Percentiles rank a stretch among this genome's conserved stretches.
phyloP scores from a whole-genome alignment of 2,888 invertebrate genomes.

The Leucozona laternaria region DNA sequence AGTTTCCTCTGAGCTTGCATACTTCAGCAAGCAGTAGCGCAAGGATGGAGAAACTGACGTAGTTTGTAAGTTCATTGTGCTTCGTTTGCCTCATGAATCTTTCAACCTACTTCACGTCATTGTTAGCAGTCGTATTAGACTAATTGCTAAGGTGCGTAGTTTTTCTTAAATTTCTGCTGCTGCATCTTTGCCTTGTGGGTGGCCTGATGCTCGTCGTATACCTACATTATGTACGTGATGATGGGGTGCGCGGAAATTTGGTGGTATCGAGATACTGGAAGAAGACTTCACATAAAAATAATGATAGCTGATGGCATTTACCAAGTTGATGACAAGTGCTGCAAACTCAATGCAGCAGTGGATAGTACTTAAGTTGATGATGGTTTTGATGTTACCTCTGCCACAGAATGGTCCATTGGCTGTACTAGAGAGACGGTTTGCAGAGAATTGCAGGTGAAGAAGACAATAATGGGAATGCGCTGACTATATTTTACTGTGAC shows the following conservation, averaged over 20 bases:
- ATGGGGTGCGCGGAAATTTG: background rate
- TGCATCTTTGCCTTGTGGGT: constrained; percentile 53
- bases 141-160: constrained; percentile 72
- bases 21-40: background rate
- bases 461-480: constrained; percentile 42
- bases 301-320: constrained; percentile 57
- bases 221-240: background rate
- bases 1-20: background rate
- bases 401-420: constrained; percentile 23
- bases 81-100: constrained; percentile 66
- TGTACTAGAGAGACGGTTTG: background rate
- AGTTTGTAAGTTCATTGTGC: constrained; percentile 18
- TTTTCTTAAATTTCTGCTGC: constrained; percentile 27
- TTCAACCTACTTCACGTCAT: constrained; percentile 71
- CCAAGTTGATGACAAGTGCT: constrained; percentile 64
- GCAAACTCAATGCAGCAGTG: constrained; percentile 18
- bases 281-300: constrained; percentile 29
- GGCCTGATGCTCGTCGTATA: background rate
- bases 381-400: constrained; percentile 18
- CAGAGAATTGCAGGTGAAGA: constrained; percentile 20
- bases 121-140: constrained; percentile 71
- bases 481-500: constrained; percentile 27
- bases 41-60: constrained; percentile 46
- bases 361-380: constrained; percentile 30
- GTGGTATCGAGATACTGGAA: background rate